phyloP scores from a whole-genome alignment of 2,797 vertebrate species.

The Ceyx erithaca region DNA sequence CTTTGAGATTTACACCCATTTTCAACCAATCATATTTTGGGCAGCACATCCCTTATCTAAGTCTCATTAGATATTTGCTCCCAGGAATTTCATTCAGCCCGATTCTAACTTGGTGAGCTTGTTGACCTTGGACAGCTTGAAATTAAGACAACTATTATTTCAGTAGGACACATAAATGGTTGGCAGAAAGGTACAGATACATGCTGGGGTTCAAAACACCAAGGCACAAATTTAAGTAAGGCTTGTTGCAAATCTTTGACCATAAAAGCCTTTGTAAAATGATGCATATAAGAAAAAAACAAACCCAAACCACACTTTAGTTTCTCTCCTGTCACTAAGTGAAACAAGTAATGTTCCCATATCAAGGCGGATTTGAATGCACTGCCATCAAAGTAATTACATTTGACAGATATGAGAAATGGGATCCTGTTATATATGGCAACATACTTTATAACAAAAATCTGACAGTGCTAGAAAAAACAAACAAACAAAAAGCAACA shows the following conservation, averaged over 20 bases:
- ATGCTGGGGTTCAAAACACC: neutral
- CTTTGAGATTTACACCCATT: neutral
- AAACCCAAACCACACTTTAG: neutral
- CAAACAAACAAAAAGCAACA: too few species aligned
- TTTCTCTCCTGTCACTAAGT: neutral
- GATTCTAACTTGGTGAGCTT: neutral
- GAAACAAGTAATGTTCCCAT: neutral
- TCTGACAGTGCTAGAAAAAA: neutral
- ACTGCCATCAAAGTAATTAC: slow-evolving; percentile 8
- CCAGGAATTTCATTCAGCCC: neutral
- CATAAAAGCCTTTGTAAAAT: neutral
- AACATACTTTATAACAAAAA: slow-evolving; percentile 3
- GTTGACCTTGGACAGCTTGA: neutral
- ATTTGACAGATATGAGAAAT: slow-evolving; percentile 35
- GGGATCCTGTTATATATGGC: neutral
- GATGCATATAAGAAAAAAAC: neutral
- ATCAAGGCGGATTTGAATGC: slow-evolving; percentile 3
- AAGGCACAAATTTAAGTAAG: neutral
- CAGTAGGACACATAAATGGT: neutral
- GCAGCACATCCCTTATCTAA: neutral
- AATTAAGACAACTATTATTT: neutral
- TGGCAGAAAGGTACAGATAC: neutral
- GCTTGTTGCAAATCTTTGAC: neutral
- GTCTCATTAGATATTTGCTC: neutral
- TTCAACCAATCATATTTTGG: neutral